phyloP scores from a whole-genome alignment of 2,113 vertebrate genomes.

The Passer domesticus region DNA sequence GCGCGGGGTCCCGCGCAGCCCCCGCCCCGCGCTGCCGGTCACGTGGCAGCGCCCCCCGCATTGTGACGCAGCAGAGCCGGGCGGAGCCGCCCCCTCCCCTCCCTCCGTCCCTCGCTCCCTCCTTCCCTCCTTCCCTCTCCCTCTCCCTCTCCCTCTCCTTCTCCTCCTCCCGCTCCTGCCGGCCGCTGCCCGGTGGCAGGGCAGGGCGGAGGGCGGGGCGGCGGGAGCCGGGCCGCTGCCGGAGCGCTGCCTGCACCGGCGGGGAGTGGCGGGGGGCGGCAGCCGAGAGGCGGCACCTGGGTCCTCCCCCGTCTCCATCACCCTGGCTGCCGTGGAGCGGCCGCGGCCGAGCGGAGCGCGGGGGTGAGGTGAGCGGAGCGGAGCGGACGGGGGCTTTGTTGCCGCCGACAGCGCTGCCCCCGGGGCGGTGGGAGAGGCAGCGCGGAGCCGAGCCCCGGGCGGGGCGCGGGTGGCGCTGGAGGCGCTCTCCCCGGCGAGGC shows the following conservation, averaged over 20 bases:
- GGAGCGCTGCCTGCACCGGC: not conserved
- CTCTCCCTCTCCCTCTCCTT: no score
- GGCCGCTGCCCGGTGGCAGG: not conserved
- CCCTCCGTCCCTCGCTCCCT: no score
- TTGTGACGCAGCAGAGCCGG: not conserved
- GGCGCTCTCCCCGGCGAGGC: not conserved
- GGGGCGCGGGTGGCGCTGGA: not conserved
- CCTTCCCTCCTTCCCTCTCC: not conserved
- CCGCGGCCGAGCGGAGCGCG: not conserved
- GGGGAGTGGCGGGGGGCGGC: not conserved
- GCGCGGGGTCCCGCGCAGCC: no score
- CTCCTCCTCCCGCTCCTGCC: not conserved
- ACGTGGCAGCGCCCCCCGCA: not conserved
- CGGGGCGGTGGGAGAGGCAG: not conserved
- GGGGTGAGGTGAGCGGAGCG: not conserved
- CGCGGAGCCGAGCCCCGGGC: not conserved
- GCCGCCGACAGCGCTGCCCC: not conserved
- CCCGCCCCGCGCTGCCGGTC: not conserved
- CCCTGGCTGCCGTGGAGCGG: not conserved
- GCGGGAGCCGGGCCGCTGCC: no score
- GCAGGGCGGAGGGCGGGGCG: not conserved
- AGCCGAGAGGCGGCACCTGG: conserved; percentile 17
- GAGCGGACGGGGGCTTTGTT: not conserved
- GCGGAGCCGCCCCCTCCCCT: no score
- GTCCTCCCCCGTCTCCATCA: not conserved